phyloP scores from a whole-genome alignment of 2,888 invertebrate species.

The Trissonchulus sp. region DNA sequence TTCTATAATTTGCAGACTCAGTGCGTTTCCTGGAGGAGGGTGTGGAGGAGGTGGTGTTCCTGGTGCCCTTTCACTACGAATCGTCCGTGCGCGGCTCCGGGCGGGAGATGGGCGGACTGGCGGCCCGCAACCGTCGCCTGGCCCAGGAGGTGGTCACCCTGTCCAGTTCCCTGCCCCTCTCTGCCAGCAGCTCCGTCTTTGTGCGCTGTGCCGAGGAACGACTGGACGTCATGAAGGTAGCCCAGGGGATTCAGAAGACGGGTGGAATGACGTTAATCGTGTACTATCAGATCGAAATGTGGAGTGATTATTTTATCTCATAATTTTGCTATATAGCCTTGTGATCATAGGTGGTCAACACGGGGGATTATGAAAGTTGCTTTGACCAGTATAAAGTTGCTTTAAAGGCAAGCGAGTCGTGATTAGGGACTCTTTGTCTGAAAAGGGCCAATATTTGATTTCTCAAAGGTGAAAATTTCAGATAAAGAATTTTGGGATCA shows the following conservation, averaged over 20 bases:
- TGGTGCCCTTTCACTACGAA: conserved; percentile 81
- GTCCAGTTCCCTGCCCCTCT: conserved; percentile 81
- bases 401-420: too few relatives aligned
- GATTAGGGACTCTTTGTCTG: too few relatives aligned
- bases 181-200: conserved; percentile 87
- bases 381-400: too few relatives aligned
- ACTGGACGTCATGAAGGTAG: conserved; percentile 86
- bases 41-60: conserved; percentile 62
- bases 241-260: neutral
- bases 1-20: conserved; percentile 14
- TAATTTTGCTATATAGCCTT: too few relatives aligned
- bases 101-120: conserved; percentile 24
- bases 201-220: conserved; percentile 88
- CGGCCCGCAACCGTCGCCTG: conserved; percentile 72
- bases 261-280: too few relatives aligned
- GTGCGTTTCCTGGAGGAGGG: conserved; percentile 20
- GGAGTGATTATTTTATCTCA: too few relatives aligned
- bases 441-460: too few relatives aligned
- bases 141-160: conserved; percentile 91
- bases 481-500: too few relatives aligned
- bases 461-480: too few relatives aligned
- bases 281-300: too few relatives aligned
- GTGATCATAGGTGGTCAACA: too few relatives aligned
- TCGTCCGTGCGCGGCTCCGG: conserved; percentile 76
- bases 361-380: too few relatives aligned